A percentile compares a stretch with the other conserved stretches of the same genome.
Conservation (phyloP, 2,888 invertebrate genomes). For the Maniola hyperantus region DNA sequence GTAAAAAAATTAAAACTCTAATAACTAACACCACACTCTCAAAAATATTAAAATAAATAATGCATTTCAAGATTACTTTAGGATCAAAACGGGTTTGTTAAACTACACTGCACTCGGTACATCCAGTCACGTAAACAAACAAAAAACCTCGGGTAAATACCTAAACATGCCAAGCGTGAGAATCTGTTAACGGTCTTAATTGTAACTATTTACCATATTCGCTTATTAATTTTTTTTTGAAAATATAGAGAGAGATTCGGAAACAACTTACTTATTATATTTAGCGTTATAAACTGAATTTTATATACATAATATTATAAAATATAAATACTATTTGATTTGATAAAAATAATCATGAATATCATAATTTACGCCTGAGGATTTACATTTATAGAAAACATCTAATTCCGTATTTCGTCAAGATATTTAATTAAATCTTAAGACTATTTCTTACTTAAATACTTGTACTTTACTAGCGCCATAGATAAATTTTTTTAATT, state of each 20-base stretch:
- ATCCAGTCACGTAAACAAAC: too few relatives aligned
- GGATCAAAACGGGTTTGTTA: too few relatives aligned
- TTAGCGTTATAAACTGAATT: conserved; percentile 9
- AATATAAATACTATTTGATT: conserved; percentile 5
- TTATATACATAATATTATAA: neutral
- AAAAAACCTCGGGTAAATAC: too few relatives aligned
- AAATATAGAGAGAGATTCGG: conserved; percentile 10
- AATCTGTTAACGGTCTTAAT: too few relatives aligned
- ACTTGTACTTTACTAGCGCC: conserved; percentile 14
- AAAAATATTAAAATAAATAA: too few relatives aligned
- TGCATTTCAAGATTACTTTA: too few relatives aligned
- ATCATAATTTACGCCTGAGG: neutral
- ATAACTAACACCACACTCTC: too few relatives aligned
- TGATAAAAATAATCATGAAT: neutral
- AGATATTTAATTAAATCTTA: conserved; percentile 3
- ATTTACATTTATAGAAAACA: neutral
- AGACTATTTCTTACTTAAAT: neutral
- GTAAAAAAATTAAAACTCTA: too few relatives aligned
- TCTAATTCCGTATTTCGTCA: neutral
- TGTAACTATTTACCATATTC: too few relatives aligned
- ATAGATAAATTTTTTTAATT: neutral
- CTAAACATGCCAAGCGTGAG: too few relatives aligned
- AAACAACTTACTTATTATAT: neutral
- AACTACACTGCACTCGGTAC: too few relatives aligned
- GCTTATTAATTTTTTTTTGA: too few relatives aligned